Conservation (phyloP, 2,888 invertebrate species). For the Hofmannophila pseudospretella region DNA sequence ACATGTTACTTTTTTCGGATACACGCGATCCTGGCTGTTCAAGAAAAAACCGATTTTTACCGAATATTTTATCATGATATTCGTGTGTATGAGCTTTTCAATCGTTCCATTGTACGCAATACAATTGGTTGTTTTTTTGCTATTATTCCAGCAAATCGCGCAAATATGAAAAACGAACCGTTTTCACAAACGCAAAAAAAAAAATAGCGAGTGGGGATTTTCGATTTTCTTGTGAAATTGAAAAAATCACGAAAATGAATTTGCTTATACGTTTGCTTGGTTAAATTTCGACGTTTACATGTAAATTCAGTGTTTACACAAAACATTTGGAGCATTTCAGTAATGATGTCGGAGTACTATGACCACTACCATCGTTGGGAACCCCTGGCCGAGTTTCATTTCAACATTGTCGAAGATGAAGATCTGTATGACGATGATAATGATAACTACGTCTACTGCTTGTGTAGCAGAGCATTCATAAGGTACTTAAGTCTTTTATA, state of each 20-base stretch:
- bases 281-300: no score
- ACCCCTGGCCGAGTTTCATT: conserved; percentile 82
- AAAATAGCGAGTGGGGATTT: not conserved
- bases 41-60: no score
- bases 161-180: no score
- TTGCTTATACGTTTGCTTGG: no score
- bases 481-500: conserved; percentile 48
- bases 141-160: no score
- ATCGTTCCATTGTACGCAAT: not conserved
- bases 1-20: conserved; percentile 9
- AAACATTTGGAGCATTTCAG: conserved; percentile 16
- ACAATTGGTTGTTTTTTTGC: no score
- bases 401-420: conserved; percentile 53
- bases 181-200: no score
- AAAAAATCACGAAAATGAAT: no score
- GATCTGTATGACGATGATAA: conserved; percentile 41
- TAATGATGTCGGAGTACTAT: conserved; percentile 61
- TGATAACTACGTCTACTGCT: conserved; percentile 80
- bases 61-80: no score
- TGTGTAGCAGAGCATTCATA: conserved; percentile 83
- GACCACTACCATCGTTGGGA: conserved; percentile 79
- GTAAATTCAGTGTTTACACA: no score
- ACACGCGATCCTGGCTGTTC: no score
- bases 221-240: not conserved
- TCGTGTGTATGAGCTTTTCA: no score